Evolutionary conservation across 1,140 invertebrate species (phyloP).

Genomic region (Dreissena rostriformis): DNA sequence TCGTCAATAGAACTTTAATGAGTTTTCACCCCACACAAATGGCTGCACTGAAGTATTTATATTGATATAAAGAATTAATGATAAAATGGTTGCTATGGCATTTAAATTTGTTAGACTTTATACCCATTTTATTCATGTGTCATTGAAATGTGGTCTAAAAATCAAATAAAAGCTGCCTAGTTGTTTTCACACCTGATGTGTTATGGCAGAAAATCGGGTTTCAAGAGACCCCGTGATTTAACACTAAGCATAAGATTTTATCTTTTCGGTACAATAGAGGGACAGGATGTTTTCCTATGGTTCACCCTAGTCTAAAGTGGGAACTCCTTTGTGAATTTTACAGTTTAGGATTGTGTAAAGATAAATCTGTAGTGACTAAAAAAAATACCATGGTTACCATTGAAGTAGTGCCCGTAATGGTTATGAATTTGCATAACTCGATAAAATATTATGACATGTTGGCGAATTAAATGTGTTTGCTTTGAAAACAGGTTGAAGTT

Average conservation of each 20-base stretch:
- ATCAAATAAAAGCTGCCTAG: constrained; percentile 1
- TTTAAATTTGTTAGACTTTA: constrained; percentile 9
- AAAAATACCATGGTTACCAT: constrained; percentile 10
- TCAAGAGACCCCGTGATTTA: constrained; percentile 8
- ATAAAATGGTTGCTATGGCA: constrained; percentile 1
- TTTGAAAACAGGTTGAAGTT: background rate
- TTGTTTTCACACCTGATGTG: constrained; percentile 30
- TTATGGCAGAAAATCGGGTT: constrained; percentile 25
- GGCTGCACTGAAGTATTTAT: background rate
- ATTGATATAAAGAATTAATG: constrained; percentile 11
- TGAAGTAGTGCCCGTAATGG: background rate
- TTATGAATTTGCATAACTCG: constrained; percentile 1
- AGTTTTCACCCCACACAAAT: background rate
- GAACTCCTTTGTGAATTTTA: constrained; percentile 28
- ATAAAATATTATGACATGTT: background rate
- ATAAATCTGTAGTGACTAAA: constrained; percentile 37
- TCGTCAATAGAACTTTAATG: background rate
- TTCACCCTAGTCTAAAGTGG: constrained; percentile 1
- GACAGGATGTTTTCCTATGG: constrained; percentile 44
- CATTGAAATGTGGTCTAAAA: background rate
- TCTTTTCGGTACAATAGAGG: constrained; percentile 30
- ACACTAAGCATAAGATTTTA: constrained; percentile 35
- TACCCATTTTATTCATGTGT: constrained; percentile 1
- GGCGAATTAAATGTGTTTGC: background rate
- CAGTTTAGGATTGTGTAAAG: constrained; percentile 33